A percentile compares a stretch with the other conserved stretches of the same genome.
Conservation (phyloP, 2,113 vertebrate species). For the Dinomys branickii region DNA sequence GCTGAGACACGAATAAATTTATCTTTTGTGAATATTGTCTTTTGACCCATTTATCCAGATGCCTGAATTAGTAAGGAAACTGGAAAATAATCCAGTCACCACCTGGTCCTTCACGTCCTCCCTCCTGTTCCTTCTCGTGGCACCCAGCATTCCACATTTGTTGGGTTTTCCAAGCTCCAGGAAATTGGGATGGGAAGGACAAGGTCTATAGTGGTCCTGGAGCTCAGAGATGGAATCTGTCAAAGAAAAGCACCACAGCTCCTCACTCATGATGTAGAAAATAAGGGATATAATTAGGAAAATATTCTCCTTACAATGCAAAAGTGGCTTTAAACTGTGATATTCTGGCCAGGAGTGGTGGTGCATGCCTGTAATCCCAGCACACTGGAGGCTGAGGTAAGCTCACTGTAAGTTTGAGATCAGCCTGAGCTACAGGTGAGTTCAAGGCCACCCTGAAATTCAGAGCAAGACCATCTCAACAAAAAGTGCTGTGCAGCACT, state of each 20-base stretch:
- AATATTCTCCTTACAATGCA: not conserved
- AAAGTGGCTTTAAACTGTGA: not conserved
- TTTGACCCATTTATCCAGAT: not conserved
- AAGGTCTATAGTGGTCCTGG: accelerated
- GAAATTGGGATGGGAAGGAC: not conserved
- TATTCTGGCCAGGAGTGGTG: not conserved
- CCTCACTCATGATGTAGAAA: not conserved
- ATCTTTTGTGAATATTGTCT: not conserved
- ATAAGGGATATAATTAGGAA: not conserved
- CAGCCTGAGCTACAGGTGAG: too few relatives aligned
- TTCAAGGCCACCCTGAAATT: too few relatives aligned
- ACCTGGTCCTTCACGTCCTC: not conserved
- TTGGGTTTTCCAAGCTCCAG: not conserved
- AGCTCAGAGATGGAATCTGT: not conserved
- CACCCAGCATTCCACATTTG: not conserved
- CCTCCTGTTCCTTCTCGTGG: not conserved
- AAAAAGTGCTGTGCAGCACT: not conserved
- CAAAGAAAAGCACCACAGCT: not conserved
- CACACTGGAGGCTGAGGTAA: too few relatives aligned
- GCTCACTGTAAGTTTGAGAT: too few relatives aligned
- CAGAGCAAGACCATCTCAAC: too few relatives aligned
- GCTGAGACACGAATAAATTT: not conserved
- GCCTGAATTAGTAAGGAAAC: not conserved
- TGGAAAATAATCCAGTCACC: too few relatives aligned
- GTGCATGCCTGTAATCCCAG: too few relatives aligned